phyloP scores from a whole-genome alignment of 2,797 vertebrate genomes.

The Oceanodroma leucorhoa region DNA sequence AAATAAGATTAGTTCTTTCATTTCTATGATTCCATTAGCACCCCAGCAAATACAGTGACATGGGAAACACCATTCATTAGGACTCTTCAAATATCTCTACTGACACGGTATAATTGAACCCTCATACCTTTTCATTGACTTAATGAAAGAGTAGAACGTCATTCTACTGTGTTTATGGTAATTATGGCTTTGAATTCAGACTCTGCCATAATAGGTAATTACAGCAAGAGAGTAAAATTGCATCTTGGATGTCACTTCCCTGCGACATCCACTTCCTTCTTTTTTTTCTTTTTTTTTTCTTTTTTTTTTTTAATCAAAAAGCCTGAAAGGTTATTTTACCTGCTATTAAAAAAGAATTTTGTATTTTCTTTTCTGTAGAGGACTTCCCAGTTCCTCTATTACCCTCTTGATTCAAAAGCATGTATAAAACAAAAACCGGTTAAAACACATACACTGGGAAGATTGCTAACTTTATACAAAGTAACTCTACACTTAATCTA shows the following conservation, averaged over 20 bases:
- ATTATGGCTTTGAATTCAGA: not conserved
- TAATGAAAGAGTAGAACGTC: not conserved
- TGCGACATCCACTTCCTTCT: not conserved
- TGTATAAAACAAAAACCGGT: not conserved
- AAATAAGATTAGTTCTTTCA: not conserved
- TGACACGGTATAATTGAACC: not conserved
- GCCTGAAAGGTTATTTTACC: not conserved
- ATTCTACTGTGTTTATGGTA: not conserved
- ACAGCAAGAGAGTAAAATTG: not conserved
- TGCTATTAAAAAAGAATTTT: not conserved
- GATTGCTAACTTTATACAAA: not conserved
- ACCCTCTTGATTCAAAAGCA: not conserved
- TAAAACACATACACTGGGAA: fast-evolving
- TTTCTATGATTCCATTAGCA: not conserved
- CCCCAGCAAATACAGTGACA: not conserved
- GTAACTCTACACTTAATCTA: not conserved
- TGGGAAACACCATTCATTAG: not conserved
- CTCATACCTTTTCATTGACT: not conserved
- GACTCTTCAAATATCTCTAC: not conserved
- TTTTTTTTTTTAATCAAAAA: not conserved
- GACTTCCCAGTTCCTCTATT: not conserved
- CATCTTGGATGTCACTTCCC: not conserved
- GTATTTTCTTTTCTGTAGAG: not conserved
- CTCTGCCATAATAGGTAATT: not conserved
- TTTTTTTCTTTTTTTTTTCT: not conserved